Base-by-base conservation (phyloP, 2,113 vertebrate species). In the Terrapene triunguis region DNA sequence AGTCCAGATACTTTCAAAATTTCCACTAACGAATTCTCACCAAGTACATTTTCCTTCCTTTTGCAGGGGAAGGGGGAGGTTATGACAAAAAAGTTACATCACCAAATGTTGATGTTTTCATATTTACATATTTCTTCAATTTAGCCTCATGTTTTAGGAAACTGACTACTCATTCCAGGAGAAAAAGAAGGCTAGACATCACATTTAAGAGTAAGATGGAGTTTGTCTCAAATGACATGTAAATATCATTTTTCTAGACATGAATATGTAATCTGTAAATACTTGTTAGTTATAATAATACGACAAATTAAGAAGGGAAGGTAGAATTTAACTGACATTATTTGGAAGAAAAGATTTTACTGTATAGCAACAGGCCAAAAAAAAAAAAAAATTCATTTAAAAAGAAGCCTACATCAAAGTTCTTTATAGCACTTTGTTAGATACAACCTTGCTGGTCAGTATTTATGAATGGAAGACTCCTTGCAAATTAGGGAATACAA, bases 41-140 rank as follows among this genome's bases (percentile, higher is more conserved):
- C 79, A 94, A 97, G 91, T 82, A 95, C 81, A 84, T 89, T 92
- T 84, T 96, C 91, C 94, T 97, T 92, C 94, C 38, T 27, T 83
- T 86, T 94, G 76, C 88, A 83, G 16, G 95, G 94, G 94, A 42
- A 89, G 44, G 27, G 78, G 83, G 54, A 92, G 47, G 96, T 94
- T 91, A 84, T 82, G 91, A 92, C 32, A 95, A 89, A 87, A 96
- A 95, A 90, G 95, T 92, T 62, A 96, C 80, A 5, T 95, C 94
- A 96, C 80, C 92, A 89, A 88, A 94, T 82, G 91, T 48, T 96
- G 91, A 94, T 21, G 32, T 47, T 94, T 92, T 90, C 96, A 96
- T 90, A 95, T 94, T 97, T 97, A 88, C 92, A 55, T 69, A 83
- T 96, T 95, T 90, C 85, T 92, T 94, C 57, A 90, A 48, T 72